Evolutionary conservation across 2,113 vertebrate genomes (phyloP).

Genomic region (Sceloporus tristichus): DNA sequence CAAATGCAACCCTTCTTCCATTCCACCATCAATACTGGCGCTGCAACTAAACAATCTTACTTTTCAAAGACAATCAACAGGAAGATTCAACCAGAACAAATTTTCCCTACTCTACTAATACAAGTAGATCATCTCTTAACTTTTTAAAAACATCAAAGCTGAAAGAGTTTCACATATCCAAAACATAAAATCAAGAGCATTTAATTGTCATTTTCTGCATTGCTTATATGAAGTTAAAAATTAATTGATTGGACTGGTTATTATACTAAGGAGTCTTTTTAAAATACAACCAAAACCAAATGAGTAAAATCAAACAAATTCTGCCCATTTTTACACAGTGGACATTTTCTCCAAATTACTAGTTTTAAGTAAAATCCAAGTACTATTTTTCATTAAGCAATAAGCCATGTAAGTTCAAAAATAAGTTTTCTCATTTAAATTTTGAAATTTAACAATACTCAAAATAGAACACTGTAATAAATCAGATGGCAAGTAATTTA

Average conservation of each 20-base stretch:
- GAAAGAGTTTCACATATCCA: not conserved
- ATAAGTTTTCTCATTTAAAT: not conserved
- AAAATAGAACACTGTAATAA: not conserved
- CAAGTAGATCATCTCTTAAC: not conserved
- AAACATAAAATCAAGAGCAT: not conserved
- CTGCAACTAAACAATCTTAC: not conserved
- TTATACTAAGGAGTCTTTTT: not conserved
- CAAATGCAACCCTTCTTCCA: not conserved
- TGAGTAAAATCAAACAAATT: not conserved
- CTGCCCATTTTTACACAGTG: not conserved
- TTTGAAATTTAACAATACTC: not conserved
- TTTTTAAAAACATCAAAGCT: not conserved
- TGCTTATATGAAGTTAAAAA: not conserved
- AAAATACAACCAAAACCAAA: not conserved
- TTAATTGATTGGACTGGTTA: not conserved
- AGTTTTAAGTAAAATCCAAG: not conserved
- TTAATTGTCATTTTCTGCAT: not conserved
- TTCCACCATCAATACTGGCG: not conserved
- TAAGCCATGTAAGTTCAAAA: slow-evolving; percentile 6
- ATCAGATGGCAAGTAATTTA: slow-evolving; percentile 1
- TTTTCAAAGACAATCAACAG: not conserved
- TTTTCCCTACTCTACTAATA: not conserved
- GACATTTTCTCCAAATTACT: not conserved
- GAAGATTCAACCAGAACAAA: slow-evolving; percentile 3
- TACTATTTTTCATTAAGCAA: not conserved